Base-by-base conservation (phyloP, 2,797 vertebrate genomes). In the Okamejei kenojei region DNA sequence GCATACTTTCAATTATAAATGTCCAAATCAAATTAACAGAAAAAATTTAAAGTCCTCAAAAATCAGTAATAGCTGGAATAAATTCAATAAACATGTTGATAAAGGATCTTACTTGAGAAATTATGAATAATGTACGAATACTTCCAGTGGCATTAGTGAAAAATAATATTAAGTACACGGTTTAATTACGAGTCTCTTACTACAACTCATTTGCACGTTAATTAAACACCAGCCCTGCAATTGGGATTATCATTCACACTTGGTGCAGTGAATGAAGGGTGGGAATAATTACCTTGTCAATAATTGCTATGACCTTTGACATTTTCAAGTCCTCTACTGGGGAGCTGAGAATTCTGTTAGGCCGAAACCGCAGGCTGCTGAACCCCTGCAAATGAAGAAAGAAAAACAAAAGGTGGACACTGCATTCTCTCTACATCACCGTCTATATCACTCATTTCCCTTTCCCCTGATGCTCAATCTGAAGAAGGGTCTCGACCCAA, bases 331-430 rank as follows among this genome's bases (percentile, higher is more conserved):
- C 98, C 95, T 99, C 99, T 95, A 99, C 97, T 0, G 98, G 97
- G 0, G 98, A 98, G 94, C 98, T 99, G 94, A 99, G 95, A 0
- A 98, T 98, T 97, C 99, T 97, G 95, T 99, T 98, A 0, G 99
- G 99, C 93, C 98, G 97, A 94, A 99, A 98, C 94, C 99, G 96
- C 94, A 99, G 96, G 95, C 99, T 99, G 96, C 98, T 99, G 96
- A 98, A 99, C 93, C 99, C 99, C 99, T 99, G 95, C 0, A 76
- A 93, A 63, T 19, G 9, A 21, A 54, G 35, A 26, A 38, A 26
- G 73, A 6, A 88, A n/a, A 93, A 54, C 15, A 5, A 68, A 45
- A 63, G 2, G 21, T 45, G 93, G 32, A 54, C 38, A 23, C 3
- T 11, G n/a, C n/a, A 54, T 54, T 54, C 45, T 54, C 45, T 54